Evolutionary conservation across 1,140 invertebrate genomes (phyloP), one percentile per base, ranked within the genome.

Genomic region (Chelonus insularis): DNA sequence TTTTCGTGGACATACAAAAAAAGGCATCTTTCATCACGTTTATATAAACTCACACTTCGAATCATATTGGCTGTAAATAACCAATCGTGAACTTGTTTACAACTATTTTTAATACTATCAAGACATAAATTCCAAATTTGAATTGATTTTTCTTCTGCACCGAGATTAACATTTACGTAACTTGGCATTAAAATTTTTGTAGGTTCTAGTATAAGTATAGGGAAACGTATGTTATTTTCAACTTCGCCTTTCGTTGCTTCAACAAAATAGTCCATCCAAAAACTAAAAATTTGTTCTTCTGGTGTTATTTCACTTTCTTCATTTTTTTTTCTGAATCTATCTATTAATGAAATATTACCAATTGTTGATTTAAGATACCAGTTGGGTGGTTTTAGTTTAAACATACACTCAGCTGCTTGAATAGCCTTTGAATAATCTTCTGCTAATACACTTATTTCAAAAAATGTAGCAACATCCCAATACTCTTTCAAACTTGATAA

Each of bases 391-490:
- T 99, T 99, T 43, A 99, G 80, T 82, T 94, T 96, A 73, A 98
- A 99, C 97, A 99, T 99, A 76, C 94, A 97, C 77, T 98, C 94
- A 1, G 97, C 95, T 12, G 97, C 97, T 83, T 98, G 94, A 69
- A 96, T 92, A 4, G 97, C 97, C 82, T 99, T 99, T 2, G 89
- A 85, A 81, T 98, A 99, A 79, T 99, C 95, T 80, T 98, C 94
- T 11, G 96, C 96, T 11, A 99, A 81, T 1, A 99, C 97, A 56
- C 94, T 96, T 57, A 99, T 98, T 82, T 99, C 98, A 81, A 99
- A 99, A 82, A 98, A 99, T 1, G 97, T 99, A 0, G 98, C 98
- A 5, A 99, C 96, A 82, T 98, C 96, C 98, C 98, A 99, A 75
- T 99, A 99, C 73, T 99, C 97, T 69, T 91, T 92, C 1, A 99